Base-by-base conservation (phyloP, 1,140 invertebrate species). In the Vollenhovia emeryi region DNA sequence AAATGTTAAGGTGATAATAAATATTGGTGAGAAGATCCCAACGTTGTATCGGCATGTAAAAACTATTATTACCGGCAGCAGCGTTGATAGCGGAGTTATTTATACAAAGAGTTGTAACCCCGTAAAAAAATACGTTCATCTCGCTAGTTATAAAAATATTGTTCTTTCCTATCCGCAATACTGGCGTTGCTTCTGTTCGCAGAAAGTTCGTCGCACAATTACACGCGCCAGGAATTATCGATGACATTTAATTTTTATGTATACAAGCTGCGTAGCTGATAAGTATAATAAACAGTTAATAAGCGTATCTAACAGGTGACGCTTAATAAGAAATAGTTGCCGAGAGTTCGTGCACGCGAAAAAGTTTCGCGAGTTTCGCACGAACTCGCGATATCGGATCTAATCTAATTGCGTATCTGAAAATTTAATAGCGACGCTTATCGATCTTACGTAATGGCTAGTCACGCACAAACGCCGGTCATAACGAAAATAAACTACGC, bases 21-120 rank as follows among this genome's bases (percentile, higher is more conserved):
- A 68, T 76, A 60, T 43, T 43, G 21, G 6, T 40, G 30, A 24
- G 52, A 27, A 68, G n/a, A 30, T 27, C 15, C 8, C 30, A 33
- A 40, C 2, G n/a, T 50, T 64, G 43, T 43, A 68, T 68, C 21
- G 33, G 27, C 27, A 40, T 24, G 30, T 68, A 52, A 43, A 79
- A n/a, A n/a, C 45, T 79, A 68, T 79, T 79, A 79, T 79, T 68
- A 55, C 40, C 33, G 43, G 30, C 11, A 64, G 9, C 43, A 33
- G 27, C 33, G 60, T 55, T 68, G 33, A 68, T 68, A 55, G 21
- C 33, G 0, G 21, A 43, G 15, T 52, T 79, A 79, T 79, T 79
- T 66, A 40, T 52, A 68, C 21, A 24, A 13, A 68, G n/a, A n/a
- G 15, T 68, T 36, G 15, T 79, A 40, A 79, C 59, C 18, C 27